phyloP scores from a whole-genome alignment of 1,140 invertebrate species.

The Orchesella cincta region DNA sequence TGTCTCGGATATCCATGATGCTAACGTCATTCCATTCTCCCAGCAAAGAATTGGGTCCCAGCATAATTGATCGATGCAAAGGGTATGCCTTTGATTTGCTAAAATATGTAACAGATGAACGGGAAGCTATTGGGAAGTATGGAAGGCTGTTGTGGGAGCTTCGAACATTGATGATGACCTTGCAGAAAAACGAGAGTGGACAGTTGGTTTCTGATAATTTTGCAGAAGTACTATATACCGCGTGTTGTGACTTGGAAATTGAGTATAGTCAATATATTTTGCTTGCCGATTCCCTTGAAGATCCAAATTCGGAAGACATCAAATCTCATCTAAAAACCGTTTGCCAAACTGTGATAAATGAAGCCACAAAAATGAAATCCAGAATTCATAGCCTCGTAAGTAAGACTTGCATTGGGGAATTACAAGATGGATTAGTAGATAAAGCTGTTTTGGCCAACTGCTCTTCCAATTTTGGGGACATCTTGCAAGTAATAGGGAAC shows the following conservation, averaged over 20 bases:
- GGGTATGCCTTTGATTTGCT: constrained; percentile 74
- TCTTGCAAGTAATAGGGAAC: background rate
- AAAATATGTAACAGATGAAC: constrained; percentile 43
- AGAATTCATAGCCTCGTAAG: background rate
- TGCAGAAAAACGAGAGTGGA: background rate
- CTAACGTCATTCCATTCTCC: constrained; percentile 65
- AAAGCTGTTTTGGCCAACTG: background rate
- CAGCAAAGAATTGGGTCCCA: constrained; percentile 75
- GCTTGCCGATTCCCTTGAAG: constrained; percentile 17
- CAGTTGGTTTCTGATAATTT: background rate
- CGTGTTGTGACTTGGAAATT: constrained; percentile 35
- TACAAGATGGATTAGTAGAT: background rate
- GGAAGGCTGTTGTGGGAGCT: constrained; percentile 38
- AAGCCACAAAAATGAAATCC: background rate
- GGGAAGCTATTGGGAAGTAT: constrained; percentile 37
- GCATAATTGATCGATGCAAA: constrained; percentile 78
- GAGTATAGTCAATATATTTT: constrained; percentile 32
- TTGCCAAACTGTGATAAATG: constrained; percentile 1
- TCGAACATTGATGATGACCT: background rate
- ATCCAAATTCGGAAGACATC: background rate
- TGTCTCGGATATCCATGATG: constrained; percentile 69
- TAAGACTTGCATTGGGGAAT: background rate
- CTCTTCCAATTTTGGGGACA: background rate
- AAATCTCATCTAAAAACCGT: background rate
- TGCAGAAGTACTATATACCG: constrained; percentile 16